These are phyloP conservation scores for Pseudomyrmex gracilis DNA, from an alignment of 1,140 invertebrate genomes.

Conservation along the genomic window DNA sequence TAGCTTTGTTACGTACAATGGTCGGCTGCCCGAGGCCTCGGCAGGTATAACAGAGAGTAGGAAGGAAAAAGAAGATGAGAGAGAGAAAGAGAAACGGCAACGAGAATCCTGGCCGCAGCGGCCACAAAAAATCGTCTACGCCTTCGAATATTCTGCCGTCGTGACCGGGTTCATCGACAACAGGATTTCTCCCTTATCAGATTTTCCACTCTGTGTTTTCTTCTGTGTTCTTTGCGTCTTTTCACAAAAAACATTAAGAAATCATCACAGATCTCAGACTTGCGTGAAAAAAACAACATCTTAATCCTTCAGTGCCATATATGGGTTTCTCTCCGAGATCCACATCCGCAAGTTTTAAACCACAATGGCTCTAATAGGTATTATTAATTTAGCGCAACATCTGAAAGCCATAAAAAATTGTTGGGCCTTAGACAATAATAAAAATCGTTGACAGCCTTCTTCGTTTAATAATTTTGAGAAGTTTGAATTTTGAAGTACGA, in stretches of 20 bases:
- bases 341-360: no score
- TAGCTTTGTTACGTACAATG: conserved; percentile 82
- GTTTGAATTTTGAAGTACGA: no score
- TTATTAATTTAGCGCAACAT: no score
- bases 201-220: conserved; percentile 70
- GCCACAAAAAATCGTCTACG: conserved; percentile 82
- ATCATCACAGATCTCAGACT: no score
- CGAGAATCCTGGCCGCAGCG: conserved; percentile 63
- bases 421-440: no score
- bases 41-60: conserved; percentile 69
- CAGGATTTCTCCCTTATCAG: conserved; percentile 67
- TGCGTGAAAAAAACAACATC: neutral
- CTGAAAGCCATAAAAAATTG: no score
- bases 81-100: conserved; percentile 49
- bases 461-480: no score
- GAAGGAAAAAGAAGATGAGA: conserved; percentile 41
- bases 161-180: conserved; percentile 58
- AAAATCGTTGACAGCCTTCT: no score
- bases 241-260: conserved; percentile 16
- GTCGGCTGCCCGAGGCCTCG: conserved; percentile 66
- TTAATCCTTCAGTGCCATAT: no score
- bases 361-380: no score
- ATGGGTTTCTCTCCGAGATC: no score
- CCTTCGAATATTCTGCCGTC: conserved; percentile 78
- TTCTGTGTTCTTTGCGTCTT: conserved; percentile 29